Evolutionary conservation across 1,140 invertebrate species (phyloP), one percentile per base, ranked within the genome.

Genomic region (Aphidius ervi): DNA sequence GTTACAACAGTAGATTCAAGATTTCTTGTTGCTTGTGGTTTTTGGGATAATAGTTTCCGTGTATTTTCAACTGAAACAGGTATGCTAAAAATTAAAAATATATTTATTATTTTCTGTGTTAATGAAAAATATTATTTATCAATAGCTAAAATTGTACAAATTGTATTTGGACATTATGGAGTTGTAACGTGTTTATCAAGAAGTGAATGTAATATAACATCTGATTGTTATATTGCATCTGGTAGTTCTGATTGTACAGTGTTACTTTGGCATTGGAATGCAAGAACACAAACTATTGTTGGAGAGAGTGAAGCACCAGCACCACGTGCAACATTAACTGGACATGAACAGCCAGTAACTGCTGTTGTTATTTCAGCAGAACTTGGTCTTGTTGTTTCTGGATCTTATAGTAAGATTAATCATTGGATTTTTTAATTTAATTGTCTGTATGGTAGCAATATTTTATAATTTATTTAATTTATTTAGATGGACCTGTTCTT

Each of bases 11-110:
- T 98, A 5, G 97, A 99, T 76, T 96, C 93, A 67, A 85, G 92
- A 62, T 98, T 97, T 77, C 85, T 99, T 56, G 91, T 99, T 62
- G 96, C 97, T n/a, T 96, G 95, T 79, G 97, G 97, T 47, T 99
- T 99, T 81, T 99, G 97, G 92, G 97, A 99, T 77, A 99, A 99
- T 77, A 98, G 95, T 79, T 99, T 99, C 81, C 82, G 97, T 37
- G 93, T 99, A 3, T 99, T 98, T 79, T 94, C 92, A 47, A 95
- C 96, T 0, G 97, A 99, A 76, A 95, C 93, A 67, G 93, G 93
- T 94, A 81, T 70, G 68, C 52, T 63, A 59, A 59, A 16, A 42
- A 48, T 9, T 31, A 31, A 63, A 56, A 55, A 41, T 61, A 20
- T 10, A 61, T 16, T 61, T 46, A 64, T 23, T 46, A 47, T 47